Percentiles rank a stretch among this genome's conserved stretches.
Evolutionary conservation across 2,113 vertebrate genomes (phyloP).

Genomic region (Tachuris rubrigastra): DNA sequence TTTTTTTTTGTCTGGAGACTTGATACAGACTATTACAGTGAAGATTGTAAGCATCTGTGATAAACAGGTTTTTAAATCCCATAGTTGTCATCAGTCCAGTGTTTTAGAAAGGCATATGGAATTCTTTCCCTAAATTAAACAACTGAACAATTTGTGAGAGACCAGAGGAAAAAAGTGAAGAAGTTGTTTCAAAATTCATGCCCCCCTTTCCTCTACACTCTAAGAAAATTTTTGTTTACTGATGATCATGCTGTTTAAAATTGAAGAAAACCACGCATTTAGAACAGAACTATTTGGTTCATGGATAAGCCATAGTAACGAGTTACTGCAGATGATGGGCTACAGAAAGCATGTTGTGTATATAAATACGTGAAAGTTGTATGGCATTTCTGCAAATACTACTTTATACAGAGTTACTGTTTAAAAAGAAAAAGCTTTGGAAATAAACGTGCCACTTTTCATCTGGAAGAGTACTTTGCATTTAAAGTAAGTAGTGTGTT

Average conservation of each 20-base stretch:
- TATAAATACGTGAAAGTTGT: not conserved
- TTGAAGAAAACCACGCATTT: not conserved
- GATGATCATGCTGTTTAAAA: not conserved
- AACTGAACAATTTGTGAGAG: not conserved
- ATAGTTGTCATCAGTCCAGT: not conserved
- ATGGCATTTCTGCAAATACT: not conserved
- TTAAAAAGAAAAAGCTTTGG: not conserved
- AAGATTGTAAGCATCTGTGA: not conserved
- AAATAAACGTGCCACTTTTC: not conserved
- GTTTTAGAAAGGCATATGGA: not conserved
- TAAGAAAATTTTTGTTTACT: not conserved
- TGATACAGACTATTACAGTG: not conserved
- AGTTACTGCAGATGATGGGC: not conserved
- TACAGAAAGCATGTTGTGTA: not conserved
- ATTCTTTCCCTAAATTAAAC: not conserved
- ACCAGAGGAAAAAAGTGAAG: not conserved
- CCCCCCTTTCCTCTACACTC: not conserved
- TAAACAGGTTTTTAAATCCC: not conserved
- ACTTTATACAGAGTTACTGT: not conserved
- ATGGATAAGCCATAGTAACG: accelerated
- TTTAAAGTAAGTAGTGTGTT: not conserved
- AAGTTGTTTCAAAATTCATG: not conserved
- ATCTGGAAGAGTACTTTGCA: not conserved
- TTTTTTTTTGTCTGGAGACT: not conserved
- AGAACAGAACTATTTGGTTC: not conserved